phyloP scores from a whole-genome alignment of 1,140 invertebrate genomes.

The Scaptomyza pallida region DNA sequence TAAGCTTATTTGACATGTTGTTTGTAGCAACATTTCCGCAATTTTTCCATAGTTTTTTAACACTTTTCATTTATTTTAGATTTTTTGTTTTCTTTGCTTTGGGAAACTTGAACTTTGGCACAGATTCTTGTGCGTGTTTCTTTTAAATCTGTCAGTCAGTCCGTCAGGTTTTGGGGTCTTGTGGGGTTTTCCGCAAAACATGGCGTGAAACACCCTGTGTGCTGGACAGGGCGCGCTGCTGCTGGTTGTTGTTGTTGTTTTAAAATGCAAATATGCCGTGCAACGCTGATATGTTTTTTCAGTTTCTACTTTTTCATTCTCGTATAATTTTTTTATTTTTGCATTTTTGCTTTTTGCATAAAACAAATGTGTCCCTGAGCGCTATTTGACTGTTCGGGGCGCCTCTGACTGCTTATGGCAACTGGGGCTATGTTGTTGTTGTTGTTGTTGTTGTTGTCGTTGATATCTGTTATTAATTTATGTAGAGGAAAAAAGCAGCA shows the following conservation, averaged over 20 bases:
- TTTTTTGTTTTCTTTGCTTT: neutral
- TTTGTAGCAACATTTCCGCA: neutral
- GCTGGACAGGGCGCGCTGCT: constrained; percentile 5
- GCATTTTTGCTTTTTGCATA: constrained; percentile 51
- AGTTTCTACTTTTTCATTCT: constrained; percentile 19
- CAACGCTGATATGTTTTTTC: constrained; percentile 73
- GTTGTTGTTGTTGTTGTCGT: constrained; percentile 50
- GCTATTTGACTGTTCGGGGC: constrained; percentile 58
- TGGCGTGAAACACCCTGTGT: constrained; percentile 43
- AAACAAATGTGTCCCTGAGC: constrained; percentile 79
- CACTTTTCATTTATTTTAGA: neutral
- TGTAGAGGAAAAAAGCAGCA: constrained; percentile 59
- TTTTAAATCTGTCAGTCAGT: constrained; percentile 23
- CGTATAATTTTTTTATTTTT: constrained; percentile 34
- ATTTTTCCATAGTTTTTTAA: constrained; percentile 4
- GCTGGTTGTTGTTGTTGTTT: no score
- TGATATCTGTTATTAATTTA: constrained; percentile 83
- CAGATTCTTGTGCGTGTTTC: neutral
- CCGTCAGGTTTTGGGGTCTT: neutral
- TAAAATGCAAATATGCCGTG: constrained; percentile 78
- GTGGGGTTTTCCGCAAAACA: constrained; percentile 2
- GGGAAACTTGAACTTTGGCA: neutral
- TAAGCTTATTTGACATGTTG: neutral
- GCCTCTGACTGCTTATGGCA: constrained; percentile 70
- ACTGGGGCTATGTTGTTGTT: constrained; percentile 58